phyloP scores from a whole-genome alignment of 1,140 invertebrate genomes.

The Acromyrmex echinatior region DNA sequence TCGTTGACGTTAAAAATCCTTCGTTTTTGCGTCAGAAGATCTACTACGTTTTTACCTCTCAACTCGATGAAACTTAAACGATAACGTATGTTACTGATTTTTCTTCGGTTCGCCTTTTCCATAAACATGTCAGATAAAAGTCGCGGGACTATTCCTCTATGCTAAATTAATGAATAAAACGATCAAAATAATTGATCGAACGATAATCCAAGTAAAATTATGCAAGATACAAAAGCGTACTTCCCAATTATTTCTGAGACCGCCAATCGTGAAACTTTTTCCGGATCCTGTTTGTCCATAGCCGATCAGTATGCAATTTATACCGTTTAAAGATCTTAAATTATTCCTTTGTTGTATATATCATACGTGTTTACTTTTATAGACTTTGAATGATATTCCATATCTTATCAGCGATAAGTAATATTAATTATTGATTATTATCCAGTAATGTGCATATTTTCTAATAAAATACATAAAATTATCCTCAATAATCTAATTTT shows the following conservation, averaged over 20 bases:
- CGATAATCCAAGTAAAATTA: neutral
- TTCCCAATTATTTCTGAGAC: constrained; percentile 68
- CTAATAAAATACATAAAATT: neutral
- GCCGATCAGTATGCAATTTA: constrained; percentile 65
- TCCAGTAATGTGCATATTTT: neutral
- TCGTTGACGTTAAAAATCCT: constrained; percentile 58
- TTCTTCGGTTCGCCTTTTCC: constrained; percentile 56
- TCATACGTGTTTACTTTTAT: neutral
- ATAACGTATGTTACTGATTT: constrained; percentile 62
- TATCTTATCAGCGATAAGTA: constrained; percentile 8
- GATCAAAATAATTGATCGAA: constrained; percentile 22
- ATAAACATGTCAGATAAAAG: constrained; percentile 66
- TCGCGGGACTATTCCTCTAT: constrained; percentile 69
- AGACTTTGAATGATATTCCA: neutral
- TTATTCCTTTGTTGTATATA: neutral
- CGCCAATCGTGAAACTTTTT: constrained; percentile 71
- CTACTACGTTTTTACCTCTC: constrained; percentile 60
- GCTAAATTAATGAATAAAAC: constrained; percentile 58
- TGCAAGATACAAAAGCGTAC: constrained; percentile 38
- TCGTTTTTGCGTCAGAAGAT: constrained; percentile 53
- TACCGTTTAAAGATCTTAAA: constrained; percentile 72
- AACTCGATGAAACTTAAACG: constrained; percentile 71
- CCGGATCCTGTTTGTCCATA: constrained; percentile 73
- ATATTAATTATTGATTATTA: neutral
- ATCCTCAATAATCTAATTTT: neutral